Conservation (phyloP, 2,797 vertebrate species). For the Phalloptychus januarius region DNA sequence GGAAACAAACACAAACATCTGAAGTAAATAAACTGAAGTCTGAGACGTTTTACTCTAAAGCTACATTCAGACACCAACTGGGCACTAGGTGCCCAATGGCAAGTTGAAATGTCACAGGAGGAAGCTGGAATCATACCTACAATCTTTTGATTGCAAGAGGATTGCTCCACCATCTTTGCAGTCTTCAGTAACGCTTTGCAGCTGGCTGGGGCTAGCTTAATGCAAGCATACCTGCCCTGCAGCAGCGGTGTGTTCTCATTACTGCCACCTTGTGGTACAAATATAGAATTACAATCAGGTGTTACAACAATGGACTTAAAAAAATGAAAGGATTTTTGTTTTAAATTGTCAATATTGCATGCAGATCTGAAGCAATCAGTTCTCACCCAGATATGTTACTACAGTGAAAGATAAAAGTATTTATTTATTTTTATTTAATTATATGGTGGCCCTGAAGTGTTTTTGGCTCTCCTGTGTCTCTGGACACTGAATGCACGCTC, state of each 20-base stretch:
- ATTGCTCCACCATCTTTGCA: background rate
- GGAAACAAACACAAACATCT: background rate
- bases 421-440: background rate
- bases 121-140: background rate
- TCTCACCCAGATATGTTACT: background rate
- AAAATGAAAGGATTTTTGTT: background rate
- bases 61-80: background rate
- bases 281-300: background rate
- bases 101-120: no score
- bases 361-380: background rate
- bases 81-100: background rate
- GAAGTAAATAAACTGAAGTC: background rate
- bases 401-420: background rate
- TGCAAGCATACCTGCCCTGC: background rate
- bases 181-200: background rate
- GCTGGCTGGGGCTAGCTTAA: background rate
- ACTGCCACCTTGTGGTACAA: background rate
- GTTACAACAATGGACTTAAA: background rate
- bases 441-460: background rate
- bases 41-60: background rate
- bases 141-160: background rate
- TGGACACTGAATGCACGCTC: slow-evolving; percentile 3
- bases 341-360: background rate
- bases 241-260: background rate
- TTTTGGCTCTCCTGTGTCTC: background rate